Percentiles rank a stretch among this genome's conserved stretches.
Conservation (phyloP, 1,140 invertebrate species). For the Nylanderia fulva region DNA sequence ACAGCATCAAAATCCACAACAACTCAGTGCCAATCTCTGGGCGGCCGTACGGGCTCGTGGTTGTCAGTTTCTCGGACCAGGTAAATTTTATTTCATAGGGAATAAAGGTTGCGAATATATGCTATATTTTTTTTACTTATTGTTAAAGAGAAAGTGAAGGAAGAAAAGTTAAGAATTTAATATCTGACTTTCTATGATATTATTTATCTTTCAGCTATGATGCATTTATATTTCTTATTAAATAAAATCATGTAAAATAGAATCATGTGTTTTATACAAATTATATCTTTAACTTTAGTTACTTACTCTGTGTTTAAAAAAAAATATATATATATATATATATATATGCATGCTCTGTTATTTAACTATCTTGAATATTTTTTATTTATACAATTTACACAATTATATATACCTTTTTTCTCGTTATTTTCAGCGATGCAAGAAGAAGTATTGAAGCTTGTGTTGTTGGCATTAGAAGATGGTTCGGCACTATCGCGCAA, state of each 20-base stretch:
- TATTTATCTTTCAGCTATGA: neutral
- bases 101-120: neutral
- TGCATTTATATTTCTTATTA: no score
- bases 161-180: no score
- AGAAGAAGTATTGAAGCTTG: conserved; percentile 98
- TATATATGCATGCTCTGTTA: neutral
- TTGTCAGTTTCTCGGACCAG: conserved; percentile 99
- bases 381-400: conserved; percentile 32
- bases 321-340: no score
- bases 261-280: no score
- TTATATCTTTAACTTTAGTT: no score
- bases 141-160: neutral
- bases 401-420: neutral
- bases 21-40: conserved; percentile 97
- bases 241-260: no score
- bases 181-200: no score
- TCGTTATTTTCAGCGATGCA: conserved; percentile 92
- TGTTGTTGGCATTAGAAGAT: conserved; percentile 97
- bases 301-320: no score
- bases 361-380: neutral
- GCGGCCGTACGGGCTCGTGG: conserved; percentile 97
- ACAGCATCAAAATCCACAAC: conserved; percentile 97
- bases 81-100: conserved; percentile 81
- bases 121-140: neutral
- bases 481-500: conserved; percentile 98